These are phyloP conservation scores for Astyanax mexicanus DNA, from an alignment of 2,797 vertebrate species.

Conservation along the genomic window DNA sequence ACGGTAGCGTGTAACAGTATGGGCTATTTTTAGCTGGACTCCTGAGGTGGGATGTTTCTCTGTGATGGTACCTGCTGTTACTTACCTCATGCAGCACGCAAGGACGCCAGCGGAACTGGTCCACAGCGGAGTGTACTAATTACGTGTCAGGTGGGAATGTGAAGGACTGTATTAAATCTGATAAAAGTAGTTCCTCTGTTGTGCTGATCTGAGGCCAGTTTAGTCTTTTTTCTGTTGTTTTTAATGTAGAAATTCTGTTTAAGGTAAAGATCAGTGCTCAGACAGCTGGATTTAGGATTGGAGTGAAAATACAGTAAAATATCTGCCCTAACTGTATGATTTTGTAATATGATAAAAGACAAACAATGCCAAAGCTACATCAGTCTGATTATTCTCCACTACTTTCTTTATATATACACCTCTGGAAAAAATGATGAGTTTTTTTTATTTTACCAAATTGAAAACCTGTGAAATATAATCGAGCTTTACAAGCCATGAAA, in stretches of 20 bases:
- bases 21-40: constrained; percentile 71
- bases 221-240: not conserved
- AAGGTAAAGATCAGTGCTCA: not conserved
- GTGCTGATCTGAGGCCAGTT: constrained; percentile 26
- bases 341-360: constrained; percentile 22
- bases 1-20: constrained; percentile 67
- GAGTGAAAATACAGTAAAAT: constrained; percentile 1
- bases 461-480: too few relatives aligned
- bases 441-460: too few relatives aligned
- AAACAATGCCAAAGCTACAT: constrained; percentile 35
- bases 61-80: constrained; percentile 59
- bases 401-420: too few relatives aligned
- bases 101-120: constrained; percentile 51
- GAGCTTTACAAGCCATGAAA: too few relatives aligned
- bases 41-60: constrained; percentile 68
- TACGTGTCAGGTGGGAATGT: constrained; percentile 49
- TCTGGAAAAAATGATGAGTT: too few relatives aligned
- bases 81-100: constrained; percentile 59
- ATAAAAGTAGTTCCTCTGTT: not conserved
- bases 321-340: not conserved
- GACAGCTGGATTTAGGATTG: not conserved
- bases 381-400: constrained; percentile 3
- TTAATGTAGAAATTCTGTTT: not conserved
- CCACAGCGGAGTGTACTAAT: constrained; percentile 58
- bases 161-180: constrained; percentile 30